These are phyloP conservation scores for Papilio glaucus DNA, from an alignment of 1,140 invertebrate genomes.

Conservation along the genomic window DNA sequence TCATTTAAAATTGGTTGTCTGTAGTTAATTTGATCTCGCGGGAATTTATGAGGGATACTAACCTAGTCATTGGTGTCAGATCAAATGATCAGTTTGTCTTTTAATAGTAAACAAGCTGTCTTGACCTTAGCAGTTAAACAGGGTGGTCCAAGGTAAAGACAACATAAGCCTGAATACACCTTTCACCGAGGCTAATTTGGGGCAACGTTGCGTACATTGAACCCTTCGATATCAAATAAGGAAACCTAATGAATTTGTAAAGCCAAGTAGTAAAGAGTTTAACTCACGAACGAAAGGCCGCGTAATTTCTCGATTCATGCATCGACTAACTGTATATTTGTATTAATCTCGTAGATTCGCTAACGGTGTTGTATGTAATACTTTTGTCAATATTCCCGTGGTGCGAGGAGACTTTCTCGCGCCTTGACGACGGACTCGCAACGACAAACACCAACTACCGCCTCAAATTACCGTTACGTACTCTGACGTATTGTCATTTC, in stretches of 20 bases:
- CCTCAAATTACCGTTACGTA: background rate
- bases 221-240: background rate
- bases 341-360: conserved; percentile 35
- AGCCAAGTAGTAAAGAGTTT: conserved; percentile 6
- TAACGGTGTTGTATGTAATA: conserved; percentile 37
- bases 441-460: background rate
- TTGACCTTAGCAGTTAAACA: background rate
- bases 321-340: conserved; percentile 33
- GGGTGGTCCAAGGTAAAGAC: background rate
- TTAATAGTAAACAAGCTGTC: background rate
- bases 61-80: background rate
- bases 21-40: background rate
- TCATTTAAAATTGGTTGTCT: background rate
- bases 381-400: conserved; percentile 30
- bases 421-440: conserved; percentile 14
- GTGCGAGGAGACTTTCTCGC: conserved; percentile 25
- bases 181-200: conserved; percentile 12
- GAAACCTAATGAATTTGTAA: conserved; percentile 10
- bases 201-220: background rate
- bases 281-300: background rate
- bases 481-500: background rate
- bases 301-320: conserved; percentile 7
- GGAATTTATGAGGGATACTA: background rate
- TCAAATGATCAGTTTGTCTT: background rate
- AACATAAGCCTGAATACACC: background rate